Evolutionary conservation across 2,888 invertebrate species (phyloP).

Genomic region (Carterocephalus palaemon): DNA sequence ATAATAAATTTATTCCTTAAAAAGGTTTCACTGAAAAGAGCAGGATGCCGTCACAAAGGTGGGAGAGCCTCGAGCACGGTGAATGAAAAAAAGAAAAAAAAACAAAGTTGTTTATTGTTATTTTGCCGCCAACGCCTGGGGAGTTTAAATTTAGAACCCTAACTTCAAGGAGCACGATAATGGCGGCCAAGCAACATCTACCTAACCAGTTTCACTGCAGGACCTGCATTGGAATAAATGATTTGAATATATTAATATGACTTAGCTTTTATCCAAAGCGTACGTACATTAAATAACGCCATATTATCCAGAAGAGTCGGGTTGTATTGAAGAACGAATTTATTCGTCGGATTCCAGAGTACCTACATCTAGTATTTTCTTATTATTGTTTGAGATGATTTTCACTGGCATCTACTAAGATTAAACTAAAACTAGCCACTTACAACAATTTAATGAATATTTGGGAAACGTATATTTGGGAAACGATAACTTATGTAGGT

Average conservation of each 20-base stretch:
- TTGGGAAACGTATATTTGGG: too few species aligned
- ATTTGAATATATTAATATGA: constrained; percentile 23
- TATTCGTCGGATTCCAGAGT: constrained; percentile 6
- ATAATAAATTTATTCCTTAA: constrained; percentile 77
- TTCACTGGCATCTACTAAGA: too few species aligned
- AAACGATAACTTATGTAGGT: too few species aligned
- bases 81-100: constrained; percentile 50
- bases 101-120: constrained; percentile 69
- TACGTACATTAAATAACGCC: constrained; percentile 20
- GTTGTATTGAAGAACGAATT: constrained; percentile 1
- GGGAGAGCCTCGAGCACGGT: constrained; percentile 53
- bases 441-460: too few species aligned
- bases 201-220: constrained; percentile 19
- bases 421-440: too few species aligned
- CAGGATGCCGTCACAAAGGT: constrained; percentile 73
- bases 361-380: too few species aligned
- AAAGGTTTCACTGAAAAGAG: constrained; percentile 74
- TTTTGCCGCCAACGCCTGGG: constrained; percentile 71
- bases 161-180: constrained; percentile 40
- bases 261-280: constrained; percentile 18
- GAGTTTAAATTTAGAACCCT: constrained; percentile 69
- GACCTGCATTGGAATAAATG: constrained; percentile 24
- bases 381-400: too few species aligned
- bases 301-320: constrained; percentile 18
- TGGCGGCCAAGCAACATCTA: constrained; percentile 23